Conservation (phyloP, 2,888 invertebrate genomes). For the Apodemia zela region DNA sequence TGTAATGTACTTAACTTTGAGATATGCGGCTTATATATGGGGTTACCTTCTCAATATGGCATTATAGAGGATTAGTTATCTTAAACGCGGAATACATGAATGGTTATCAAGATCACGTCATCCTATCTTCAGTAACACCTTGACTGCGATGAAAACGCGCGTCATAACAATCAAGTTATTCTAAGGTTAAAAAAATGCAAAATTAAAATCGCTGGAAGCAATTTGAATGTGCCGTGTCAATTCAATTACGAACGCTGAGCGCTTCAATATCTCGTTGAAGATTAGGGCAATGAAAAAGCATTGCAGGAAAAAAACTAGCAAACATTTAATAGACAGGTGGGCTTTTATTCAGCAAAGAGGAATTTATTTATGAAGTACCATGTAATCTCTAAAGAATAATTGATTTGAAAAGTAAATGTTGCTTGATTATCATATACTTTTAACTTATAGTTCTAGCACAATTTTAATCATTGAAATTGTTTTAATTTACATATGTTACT, state of each 20-base stretch:
- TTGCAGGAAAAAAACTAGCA: conserved; percentile 50
- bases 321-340: conserved; percentile 53
- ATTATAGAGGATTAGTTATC: conserved; percentile 22
- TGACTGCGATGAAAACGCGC: conserved; percentile 27
- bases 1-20: neutral
- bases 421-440: too few species aligned
- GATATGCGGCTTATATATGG: conserved; percentile 4
- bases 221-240: conserved; percentile 53
- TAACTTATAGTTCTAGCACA: too few species aligned
- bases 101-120: conserved; percentile 7
- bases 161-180: conserved; percentile 33
- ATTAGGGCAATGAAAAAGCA: conserved; percentile 64
- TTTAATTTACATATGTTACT: too few species aligned
- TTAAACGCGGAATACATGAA: conserved; percentile 7
- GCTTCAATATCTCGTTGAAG: conserved; percentile 45
- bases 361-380: neutral
- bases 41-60: conserved; percentile 20
- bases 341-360: conserved; percentile 5
- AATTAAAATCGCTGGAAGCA: conserved; percentile 47
- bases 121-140: conserved; percentile 24
- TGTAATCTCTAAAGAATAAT: neutral
- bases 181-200: conserved; percentile 39
- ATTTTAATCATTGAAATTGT: too few species aligned
- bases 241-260: conserved; percentile 48
- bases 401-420: too few species aligned